A percentile compares a stretch with the other conserved stretches of the same genome.
Conservation (phyloP, 2,797 vertebrate genomes). For the Coendou prehensilis region DNA sequence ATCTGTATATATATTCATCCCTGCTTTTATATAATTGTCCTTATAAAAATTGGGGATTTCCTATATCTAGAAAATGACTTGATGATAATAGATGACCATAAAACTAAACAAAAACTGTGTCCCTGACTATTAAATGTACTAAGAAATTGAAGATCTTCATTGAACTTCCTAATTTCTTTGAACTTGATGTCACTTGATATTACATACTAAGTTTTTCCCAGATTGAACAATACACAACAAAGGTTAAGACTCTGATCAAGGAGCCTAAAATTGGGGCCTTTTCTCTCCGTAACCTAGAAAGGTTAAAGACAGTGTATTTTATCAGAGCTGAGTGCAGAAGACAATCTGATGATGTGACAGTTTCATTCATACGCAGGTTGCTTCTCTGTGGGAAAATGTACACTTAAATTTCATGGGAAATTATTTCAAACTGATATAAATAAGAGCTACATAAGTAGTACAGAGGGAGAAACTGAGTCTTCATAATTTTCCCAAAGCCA, state of each 20-base stretch:
- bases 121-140: not conserved
- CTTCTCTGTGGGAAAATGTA: not conserved
- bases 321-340: not conserved
- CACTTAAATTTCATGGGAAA: not conserved
- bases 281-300: not conserved
- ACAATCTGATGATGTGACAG: not conserved
- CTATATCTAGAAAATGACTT: not conserved
- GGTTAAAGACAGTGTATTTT: not conserved
- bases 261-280: not conserved
- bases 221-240: not conserved
- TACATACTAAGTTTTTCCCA: not conserved
- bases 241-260: not conserved
- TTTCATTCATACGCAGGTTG: not conserved
- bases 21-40: not conserved
- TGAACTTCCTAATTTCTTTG: constrained; percentile 30
- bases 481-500: not conserved
- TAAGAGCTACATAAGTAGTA: not conserved
- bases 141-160: constrained; percentile 1
- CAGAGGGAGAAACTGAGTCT: not conserved
- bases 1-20: too few relatives aligned
- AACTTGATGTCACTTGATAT: not conserved
- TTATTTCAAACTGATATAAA: not conserved
- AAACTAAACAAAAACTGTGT: constrained; percentile 9
- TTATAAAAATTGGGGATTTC: not conserved
- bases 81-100: not conserved